Conservation (phyloP, 2,113 vertebrate genomes). For the Pachypanchax playfairii region DNA sequence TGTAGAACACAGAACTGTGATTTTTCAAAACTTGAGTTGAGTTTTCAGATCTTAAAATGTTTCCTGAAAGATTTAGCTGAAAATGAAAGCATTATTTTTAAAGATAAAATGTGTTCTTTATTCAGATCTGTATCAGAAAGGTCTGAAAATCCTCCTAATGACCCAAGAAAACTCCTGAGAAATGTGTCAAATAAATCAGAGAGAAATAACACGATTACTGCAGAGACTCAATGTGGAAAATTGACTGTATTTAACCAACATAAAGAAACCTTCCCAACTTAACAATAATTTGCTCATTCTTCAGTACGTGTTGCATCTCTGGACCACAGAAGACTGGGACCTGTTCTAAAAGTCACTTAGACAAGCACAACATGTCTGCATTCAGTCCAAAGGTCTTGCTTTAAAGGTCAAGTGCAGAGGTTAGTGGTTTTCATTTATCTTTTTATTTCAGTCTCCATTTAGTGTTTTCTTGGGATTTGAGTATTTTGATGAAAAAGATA, state of each 20-base stretch:
- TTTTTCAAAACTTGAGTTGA: background rate
- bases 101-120: constrained; percentile 3
- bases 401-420: no score
- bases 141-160: constrained; percentile 28
- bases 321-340: background rate
- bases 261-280: background rate
- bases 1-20: background rate
- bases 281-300: background rate
- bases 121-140: constrained; percentile 16
- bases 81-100: background rate
- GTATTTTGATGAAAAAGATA: no score
- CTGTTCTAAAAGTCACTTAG: no score
- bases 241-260: background rate
- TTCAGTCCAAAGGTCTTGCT: no score
- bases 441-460: no score
- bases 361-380: no score
- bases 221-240: background rate
- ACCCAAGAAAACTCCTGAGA: constrained; percentile 37
- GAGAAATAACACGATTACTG: background rate
- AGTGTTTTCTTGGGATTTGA: no score
- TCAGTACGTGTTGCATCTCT: background rate
- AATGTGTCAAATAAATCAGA: constrained; percentile 19
- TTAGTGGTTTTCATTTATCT: no score
- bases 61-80: background rate
- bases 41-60: background rate